phyloP scores from a whole-genome alignment of 2,888 invertebrate genomes.

The Lepetodrilus schrolli region DNA sequence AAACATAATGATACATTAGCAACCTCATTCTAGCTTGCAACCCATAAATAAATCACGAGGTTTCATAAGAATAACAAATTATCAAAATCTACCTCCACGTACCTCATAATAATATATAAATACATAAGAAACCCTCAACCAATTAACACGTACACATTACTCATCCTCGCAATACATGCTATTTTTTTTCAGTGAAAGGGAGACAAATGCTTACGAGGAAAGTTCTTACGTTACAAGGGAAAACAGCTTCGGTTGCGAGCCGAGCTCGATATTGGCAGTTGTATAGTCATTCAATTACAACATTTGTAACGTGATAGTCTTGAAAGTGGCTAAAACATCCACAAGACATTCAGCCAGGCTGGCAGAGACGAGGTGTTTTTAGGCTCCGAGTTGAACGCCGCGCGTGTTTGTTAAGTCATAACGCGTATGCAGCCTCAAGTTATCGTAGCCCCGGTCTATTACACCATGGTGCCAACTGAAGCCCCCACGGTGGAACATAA shows the following conservation, averaged over 20 bases:
- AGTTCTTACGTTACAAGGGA: background rate
- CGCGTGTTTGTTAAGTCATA: background rate
- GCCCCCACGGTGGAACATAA: background rate
- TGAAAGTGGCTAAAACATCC: conserved; percentile 10
- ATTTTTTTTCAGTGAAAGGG: background rate
- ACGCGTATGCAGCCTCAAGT: background rate
- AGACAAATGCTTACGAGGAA: background rate
- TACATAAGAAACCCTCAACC: too few relatives aligned
- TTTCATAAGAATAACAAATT: too few relatives aligned
- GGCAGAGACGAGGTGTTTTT: conserved; percentile 1
- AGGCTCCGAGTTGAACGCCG: background rate
- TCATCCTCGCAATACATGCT: too few relatives aligned
- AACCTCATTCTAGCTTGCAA: too few relatives aligned
- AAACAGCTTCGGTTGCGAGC: conserved; percentile 15
- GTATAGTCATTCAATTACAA: conserved; percentile 14
- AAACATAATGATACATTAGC: too few relatives aligned
- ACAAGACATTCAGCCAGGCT: conserved; percentile 9
- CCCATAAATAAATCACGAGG: too few relatives aligned
- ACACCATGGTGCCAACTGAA: background rate
- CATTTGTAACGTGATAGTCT: conserved; percentile 26
- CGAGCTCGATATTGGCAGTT: background rate
- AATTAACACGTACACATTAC: too few relatives aligned
- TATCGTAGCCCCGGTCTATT: background rate
- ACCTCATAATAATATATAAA: too few relatives aligned
- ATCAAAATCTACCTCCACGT: background rate